Evolutionary conservation across 2,113 vertebrate species (phyloP).

Genomic region (Phaethon lepturus): DNA sequence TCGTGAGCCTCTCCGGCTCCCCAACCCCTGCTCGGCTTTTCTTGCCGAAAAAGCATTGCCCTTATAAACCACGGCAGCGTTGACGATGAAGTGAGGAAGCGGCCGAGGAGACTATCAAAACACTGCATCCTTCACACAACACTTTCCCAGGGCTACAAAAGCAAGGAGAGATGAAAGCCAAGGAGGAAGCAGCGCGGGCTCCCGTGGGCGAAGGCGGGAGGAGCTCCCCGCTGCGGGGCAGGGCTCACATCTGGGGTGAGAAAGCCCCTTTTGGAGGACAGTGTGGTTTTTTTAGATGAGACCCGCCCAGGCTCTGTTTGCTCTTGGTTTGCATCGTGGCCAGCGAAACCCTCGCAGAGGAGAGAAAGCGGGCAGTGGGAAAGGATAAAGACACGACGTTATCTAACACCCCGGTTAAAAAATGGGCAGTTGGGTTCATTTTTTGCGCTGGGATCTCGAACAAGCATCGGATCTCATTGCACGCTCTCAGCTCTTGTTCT

Average conservation of each 20-base stretch:
- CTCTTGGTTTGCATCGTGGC: neutral
- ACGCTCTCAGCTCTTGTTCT: neutral
- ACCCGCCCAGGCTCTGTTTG: neutral
- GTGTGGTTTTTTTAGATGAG: neutral
- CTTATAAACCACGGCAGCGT: conserved; percentile 18
- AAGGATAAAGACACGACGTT: neutral
- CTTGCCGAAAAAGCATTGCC: conserved; percentile 24
- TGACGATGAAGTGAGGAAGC: neutral
- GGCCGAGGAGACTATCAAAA: conserved; percentile 26
- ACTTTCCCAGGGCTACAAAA: conserved; percentile 31
- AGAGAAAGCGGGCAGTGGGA: neutral
- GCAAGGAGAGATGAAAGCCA: conserved; percentile 26
- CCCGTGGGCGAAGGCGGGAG: neutral
- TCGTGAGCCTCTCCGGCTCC: neutral
- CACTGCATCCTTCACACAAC: neutral
- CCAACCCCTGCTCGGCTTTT: neutral
- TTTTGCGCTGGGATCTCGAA: neutral
- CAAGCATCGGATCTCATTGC: neutral
- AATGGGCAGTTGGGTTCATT: neutral
- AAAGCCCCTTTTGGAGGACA: conserved; percentile 1
- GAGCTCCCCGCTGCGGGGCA: neutral
- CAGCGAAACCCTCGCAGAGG: neutral
- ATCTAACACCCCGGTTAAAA: neutral
- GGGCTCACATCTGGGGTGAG: neutral
- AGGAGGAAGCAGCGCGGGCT: neutral